These are phyloP conservation scores for Bucco capensis DNA, from an alignment of 2,113 vertebrate species.

Conservation along the genomic window DNA sequence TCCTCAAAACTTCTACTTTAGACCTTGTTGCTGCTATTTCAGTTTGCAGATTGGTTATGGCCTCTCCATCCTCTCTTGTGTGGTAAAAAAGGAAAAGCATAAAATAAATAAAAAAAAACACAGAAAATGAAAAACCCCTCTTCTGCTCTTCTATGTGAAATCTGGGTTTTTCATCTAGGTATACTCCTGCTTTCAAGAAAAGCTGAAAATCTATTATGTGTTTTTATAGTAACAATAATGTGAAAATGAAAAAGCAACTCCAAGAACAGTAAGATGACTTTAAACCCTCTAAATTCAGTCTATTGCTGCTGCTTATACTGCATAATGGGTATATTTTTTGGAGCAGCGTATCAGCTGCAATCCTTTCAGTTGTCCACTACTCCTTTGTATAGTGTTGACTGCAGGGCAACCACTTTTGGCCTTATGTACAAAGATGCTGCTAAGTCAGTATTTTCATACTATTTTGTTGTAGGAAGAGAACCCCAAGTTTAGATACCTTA, in stretches of 20 bases:
- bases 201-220: neutral
- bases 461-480: neutral
- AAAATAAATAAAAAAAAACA: neutral
- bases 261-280: neutral
- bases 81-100: neutral
- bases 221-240: neutral
- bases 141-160: neutral
- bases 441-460: neutral
- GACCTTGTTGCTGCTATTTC: neutral
- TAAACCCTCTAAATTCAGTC: neutral
- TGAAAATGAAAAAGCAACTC: neutral
- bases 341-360: neutral
- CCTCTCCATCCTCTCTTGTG: neutral
- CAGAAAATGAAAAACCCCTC: neutral
- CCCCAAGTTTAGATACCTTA: neutral
- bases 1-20: neutral
- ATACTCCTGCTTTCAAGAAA: neutral
- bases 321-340: neutral
- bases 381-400: accelerated
- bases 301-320: neutral
- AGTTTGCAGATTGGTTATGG: neutral
- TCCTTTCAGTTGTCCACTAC: neutral
- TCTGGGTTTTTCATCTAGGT: neutral
- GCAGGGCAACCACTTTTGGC: neutral
- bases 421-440: neutral